Evolutionary conservation across 2,113 vertebrate genomes (phyloP).

Genomic region (Thamnaconus septentrionalis): DNA sequence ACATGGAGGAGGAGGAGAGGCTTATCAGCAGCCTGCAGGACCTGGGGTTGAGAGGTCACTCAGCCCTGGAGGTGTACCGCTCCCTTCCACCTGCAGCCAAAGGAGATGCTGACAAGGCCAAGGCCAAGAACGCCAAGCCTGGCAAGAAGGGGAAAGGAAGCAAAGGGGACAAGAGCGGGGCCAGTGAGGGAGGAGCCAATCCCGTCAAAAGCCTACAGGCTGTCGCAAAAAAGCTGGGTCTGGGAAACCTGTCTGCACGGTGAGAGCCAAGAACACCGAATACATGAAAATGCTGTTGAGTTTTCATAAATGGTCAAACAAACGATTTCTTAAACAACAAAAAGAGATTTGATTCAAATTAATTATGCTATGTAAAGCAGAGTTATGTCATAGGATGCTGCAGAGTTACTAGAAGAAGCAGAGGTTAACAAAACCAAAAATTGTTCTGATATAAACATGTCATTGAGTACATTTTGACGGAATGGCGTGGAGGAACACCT

Average conservation of each 20-base stretch:
- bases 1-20: constrained; percentile 73
- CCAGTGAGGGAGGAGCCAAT: constrained; percentile 73
- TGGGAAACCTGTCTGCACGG: constrained; percentile 86
- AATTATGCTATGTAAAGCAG: too few species aligned
- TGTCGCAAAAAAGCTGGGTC: constrained; percentile 87
- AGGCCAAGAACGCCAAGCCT: constrained; percentile 79
- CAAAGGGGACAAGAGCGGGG: constrained; percentile 70
- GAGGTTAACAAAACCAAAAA: too few species aligned
- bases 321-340: too few species aligned
- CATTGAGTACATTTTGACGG: too few species aligned
- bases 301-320: too few species aligned
- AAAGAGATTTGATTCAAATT: too few species aligned
- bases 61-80: constrained; percentile 86
- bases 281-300: too few species aligned
- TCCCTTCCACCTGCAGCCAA: constrained; percentile 74
- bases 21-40: constrained; percentile 85
- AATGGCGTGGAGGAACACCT: too few species aligned
- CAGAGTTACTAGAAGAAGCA: too few species aligned
- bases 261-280: constrained; percentile 46
- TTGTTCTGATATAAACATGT: too few species aligned
- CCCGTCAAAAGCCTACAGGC: constrained; percentile 89
- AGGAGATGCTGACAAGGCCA: constrained; percentile 79
- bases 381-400: too few species aligned
- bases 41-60: constrained; percentile 78
- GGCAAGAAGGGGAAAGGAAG: constrained; percentile 84